phyloP scores from a whole-genome alignment of 1,140 invertebrate genomes.

The Conopomorpha cramerella region DNA sequence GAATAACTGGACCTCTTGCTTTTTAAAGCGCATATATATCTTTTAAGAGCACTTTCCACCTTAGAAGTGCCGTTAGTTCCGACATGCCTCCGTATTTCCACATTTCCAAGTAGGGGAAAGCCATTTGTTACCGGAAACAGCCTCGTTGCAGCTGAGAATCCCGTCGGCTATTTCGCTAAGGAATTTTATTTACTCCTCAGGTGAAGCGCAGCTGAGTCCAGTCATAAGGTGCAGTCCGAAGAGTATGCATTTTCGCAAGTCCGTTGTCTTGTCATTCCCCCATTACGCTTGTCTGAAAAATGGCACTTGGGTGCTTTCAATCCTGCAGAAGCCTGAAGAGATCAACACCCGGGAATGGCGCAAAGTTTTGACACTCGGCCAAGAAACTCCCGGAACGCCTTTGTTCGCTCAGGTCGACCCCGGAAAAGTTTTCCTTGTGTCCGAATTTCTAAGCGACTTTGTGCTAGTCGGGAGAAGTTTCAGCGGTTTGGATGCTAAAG shows the following conservation, averaged over 20 bases:
- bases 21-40: background rate
- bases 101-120: no score
- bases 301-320: constrained; percentile 80
- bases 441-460: constrained; percentile 84
- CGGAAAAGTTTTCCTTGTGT: constrained; percentile 85
- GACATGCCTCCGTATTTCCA: background rate
- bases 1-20: no score
- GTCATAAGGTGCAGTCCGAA: constrained; percentile 85
- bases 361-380: constrained; percentile 84
- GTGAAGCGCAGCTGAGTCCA: constrained; percentile 83
- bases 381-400: constrained; percentile 93
- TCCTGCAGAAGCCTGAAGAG: constrained; percentile 69
- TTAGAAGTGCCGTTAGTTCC: background rate
- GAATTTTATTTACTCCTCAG: constrained; percentile 19
- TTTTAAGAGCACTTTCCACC: background rate
- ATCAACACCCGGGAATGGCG: constrained; percentile 66
- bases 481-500: constrained; percentile 70
- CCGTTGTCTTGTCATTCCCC: constrained; percentile 87
- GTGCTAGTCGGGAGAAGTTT: constrained; percentile 81
- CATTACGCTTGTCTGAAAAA: constrained; percentile 79
- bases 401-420: constrained; percentile 91
- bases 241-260: constrained; percentile 80
- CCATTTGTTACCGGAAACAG: background rate
- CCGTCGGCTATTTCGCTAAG: background rate
- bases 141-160: no score